These are phyloP conservation scores for Drosophila punjabiensis DNA, from an alignment of 1,140 invertebrate species.

Conservation along the genomic window DNA sequence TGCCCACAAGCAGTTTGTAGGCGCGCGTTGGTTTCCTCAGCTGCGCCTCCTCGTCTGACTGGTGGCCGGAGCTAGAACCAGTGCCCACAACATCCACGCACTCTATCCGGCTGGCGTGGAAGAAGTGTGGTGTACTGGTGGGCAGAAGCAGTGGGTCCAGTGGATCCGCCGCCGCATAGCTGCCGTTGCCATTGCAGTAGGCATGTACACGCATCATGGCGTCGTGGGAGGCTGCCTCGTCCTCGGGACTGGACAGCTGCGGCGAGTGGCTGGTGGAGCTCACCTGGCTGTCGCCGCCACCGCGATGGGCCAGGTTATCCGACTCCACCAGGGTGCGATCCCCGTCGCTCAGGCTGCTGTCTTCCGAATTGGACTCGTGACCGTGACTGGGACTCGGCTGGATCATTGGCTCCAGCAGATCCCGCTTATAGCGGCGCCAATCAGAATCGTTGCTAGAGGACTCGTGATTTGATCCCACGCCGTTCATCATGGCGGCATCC, in stretches of 20 bases:
- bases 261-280: slow-evolving; percentile 86
- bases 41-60: slow-evolving; percentile 70
- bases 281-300: slow-evolving; percentile 83
- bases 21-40: slow-evolving; percentile 85
- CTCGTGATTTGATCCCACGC: slow-evolving; percentile 14
- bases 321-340: slow-evolving; percentile 89
- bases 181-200: slow-evolving; percentile 75
- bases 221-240: slow-evolving; percentile 76
- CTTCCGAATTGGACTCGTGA: slow-evolving; percentile 90
- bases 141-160: slow-evolving; percentile 50
- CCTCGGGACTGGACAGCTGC: slow-evolving; percentile 81
- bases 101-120: slow-evolving; percentile 70
- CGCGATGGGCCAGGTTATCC: slow-evolving; percentile 86
- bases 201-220: slow-evolving; percentile 76
- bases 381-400: slow-evolving; percentile 66
- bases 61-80: slow-evolving; percentile 54
- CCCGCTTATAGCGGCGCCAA: slow-evolving; percentile 67
- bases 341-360: slow-evolving; percentile 92
- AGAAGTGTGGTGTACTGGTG: slow-evolving; percentile 55
- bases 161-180: slow-evolving; percentile 57
- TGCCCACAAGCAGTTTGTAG: slow-evolving; percentile 89
- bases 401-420: slow-evolving; percentile 50
- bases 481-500: slow-evolving; percentile 81
- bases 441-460: slow-evolving; percentile 51
- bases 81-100: slow-evolving; percentile 51